These are phyloP conservation scores for Zingel zingel DNA, from an alignment of 2,113 vertebrate genomes.

Conservation along the genomic window DNA sequence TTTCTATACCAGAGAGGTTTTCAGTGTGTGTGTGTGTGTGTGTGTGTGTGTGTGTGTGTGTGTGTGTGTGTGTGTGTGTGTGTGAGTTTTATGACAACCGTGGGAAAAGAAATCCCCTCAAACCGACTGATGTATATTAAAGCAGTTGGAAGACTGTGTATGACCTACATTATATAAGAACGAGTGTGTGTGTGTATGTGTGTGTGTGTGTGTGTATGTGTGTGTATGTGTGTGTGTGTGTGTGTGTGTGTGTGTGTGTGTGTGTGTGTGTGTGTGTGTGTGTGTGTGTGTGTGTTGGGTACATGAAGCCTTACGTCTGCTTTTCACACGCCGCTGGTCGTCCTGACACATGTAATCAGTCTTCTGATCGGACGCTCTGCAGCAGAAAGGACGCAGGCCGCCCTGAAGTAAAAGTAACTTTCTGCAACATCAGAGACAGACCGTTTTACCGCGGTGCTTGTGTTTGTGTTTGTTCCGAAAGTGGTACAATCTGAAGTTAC, in stretches of 20 bases:
- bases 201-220: slow-evolving; percentile 5
- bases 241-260: slow-evolving; percentile 2
- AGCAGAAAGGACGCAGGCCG: not conserved
- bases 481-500: too few relatives aligned
- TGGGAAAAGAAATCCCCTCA: slow-evolving; percentile 34
- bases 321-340: slow-evolving; percentile 35
- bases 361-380: not conserved
- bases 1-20: not conserved
- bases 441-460: too few relatives aligned
- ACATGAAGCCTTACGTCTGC: slow-evolving; percentile 38
- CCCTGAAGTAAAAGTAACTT: not conserved
- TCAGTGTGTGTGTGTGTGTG: not conserved
- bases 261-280: slow-evolving; percentile 33
- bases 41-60: not conserved
- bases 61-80: not conserved
- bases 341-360: slow-evolving; percentile 42
- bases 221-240: slow-evolving; percentile 32
- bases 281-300: not conserved
- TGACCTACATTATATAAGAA: slow-evolving; percentile 29
- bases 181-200: slow-evolving; percentile 13
- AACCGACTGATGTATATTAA: slow-evolving; percentile 34
- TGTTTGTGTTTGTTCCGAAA: too few relatives aligned
- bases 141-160: not conserved
- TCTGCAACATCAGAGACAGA: not conserved
- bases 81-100: not conserved